These are phyloP conservation scores for Campopleginae sp. DNA, from an alignment of 2,888 invertebrate genomes.

Conservation along the genomic window DNA sequence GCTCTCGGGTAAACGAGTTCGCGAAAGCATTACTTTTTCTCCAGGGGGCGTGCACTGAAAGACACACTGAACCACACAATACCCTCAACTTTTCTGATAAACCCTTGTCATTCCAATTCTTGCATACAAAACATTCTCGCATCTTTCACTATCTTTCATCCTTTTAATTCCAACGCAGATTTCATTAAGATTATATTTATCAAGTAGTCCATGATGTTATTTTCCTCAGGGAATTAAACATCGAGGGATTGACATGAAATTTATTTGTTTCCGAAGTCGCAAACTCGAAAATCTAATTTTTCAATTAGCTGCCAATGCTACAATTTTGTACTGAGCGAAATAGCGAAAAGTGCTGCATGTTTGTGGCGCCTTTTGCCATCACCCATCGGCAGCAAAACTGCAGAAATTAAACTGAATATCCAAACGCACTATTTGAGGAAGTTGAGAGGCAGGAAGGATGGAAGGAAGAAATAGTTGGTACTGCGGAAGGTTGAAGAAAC, in stretches of 20 bases:
- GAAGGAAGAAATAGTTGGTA: background rate
- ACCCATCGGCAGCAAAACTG: background rate
- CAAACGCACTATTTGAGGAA: background rate
- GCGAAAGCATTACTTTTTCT: conserved; percentile 56
- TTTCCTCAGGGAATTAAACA: background rate
- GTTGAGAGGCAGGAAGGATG: background rate
- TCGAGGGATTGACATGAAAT: background rate
- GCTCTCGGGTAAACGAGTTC: conserved; percentile 73
- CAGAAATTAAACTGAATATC: background rate
- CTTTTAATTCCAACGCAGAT: background rate
- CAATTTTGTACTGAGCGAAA: background rate
- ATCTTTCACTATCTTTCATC: background rate
- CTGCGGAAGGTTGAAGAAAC: background rate
- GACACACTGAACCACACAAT: conserved; percentile 38
- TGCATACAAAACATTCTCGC: conserved; percentile 21
- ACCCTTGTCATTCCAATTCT: conserved; percentile 16
- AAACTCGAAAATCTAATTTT: background rate
- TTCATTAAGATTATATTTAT: conserved; percentile 10
- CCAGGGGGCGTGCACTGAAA: conserved; percentile 23
- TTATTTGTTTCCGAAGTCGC: background rate
- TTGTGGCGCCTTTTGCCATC: background rate
- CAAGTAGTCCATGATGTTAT: background rate
- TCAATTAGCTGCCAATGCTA: background rate
- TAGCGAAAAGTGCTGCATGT: background rate
- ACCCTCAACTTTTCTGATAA: conserved; percentile 35